Conservation (phyloP, 1,140 invertebrate genomes). For the Halesus radiatus region DNA sequence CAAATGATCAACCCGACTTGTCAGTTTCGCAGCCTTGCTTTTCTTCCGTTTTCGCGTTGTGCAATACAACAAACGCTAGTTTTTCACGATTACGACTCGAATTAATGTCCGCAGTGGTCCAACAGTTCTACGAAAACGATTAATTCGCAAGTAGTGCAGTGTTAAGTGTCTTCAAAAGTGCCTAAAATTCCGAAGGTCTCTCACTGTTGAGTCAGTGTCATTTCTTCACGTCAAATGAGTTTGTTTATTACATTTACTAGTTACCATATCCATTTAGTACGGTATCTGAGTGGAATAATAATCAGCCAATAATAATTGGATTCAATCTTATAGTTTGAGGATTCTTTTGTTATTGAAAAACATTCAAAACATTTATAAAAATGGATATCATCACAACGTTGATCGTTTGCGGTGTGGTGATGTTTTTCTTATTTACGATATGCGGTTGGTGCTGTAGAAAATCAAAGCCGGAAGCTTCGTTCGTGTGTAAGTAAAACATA, state of each 20-base stretch:
- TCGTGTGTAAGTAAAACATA: constrained; percentile 17
- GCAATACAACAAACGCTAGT: too few relatives aligned
- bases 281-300: neutral
- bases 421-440: constrained; percentile 25
- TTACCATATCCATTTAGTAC: neutral
- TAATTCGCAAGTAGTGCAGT: too few relatives aligned
- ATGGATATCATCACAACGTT: constrained; percentile 25
- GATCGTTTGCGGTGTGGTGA: neutral
- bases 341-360: neutral
- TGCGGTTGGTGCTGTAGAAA: constrained; percentile 37
- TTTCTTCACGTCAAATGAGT: constrained; percentile 11
- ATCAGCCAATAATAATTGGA: neutral
- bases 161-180: too few relatives aligned
- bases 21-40: too few relatives aligned
- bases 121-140: too few relatives aligned
- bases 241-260: neutral
- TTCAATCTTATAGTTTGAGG: neutral
- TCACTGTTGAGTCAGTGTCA: constrained; percentile 12
- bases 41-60: too few relatives aligned
- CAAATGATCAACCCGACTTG: neutral
- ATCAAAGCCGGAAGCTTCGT: constrained; percentile 17
- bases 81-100: too few relatives aligned
- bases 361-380: neutral
- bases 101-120: too few relatives aligned
- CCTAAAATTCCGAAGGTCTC: neutral